Evolutionary conservation across 2,797 vertebrate species (phyloP), one percentile per base, ranked within the genome.

Genomic region (Danio kyathit): DNA sequence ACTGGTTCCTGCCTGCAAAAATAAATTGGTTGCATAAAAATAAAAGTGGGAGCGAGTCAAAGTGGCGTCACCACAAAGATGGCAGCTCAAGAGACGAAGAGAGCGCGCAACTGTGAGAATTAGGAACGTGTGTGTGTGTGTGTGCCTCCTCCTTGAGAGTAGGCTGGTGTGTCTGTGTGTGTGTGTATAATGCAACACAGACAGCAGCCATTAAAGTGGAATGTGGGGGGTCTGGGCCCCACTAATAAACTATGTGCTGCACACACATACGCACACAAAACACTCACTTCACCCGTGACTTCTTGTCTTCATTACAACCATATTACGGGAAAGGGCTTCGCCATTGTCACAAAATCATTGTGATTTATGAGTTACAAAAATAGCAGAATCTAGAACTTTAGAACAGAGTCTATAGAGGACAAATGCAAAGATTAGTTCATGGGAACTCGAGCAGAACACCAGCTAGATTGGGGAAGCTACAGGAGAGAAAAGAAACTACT

Each of bases 51-150:
- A 88, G 90, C 72, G 91, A 92, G 92, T 92, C 93, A 87, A 87
- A 87, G 87, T 90, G 93, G 93, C 93, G 93, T 93, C 94, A 93
- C 93, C 94, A 88, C 94, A 94, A 90, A 93, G 87, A 92, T 88
- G 92, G 93, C 92, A 90, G 89, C 88, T 86, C 89, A 86, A 91
- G 88, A 86, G 87, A 93, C 82, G 85, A 79, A 86, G 88, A 82
- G 61, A 57, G 82, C 66, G 86, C 86, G 79, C 48, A 66, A 91
- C 90, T 72, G 86, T 88, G 90, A 92, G 90, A 92, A 93, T 92
- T 91, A 91, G 89, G 90, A 91, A 87, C 87, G 90, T 85, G 89
- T 90, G 90, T 86, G 19, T 73, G 73, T 72, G 70, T 40, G 65
- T 72, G 70, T 72, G 70, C 64, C 73, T 67, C 46, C 44, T 70